Evolutionary conservation across 2,797 vertebrate genomes (phyloP).

Genomic region (Sus cebifrons): DNA sequence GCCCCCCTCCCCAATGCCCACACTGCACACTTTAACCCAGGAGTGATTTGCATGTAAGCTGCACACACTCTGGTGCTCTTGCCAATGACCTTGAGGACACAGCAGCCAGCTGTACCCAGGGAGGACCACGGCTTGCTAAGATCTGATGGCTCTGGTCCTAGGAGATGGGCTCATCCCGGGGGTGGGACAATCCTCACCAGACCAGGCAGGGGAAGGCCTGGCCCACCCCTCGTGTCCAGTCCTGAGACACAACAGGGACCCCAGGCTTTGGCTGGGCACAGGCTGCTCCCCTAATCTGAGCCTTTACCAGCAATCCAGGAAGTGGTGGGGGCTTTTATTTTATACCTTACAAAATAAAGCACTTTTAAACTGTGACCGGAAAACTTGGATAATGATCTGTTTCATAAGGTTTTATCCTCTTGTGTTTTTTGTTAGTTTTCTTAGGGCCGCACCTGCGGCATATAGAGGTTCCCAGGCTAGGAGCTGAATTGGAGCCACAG

Average conservation of each 20-base stretch:
- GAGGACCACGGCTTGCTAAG: background rate
- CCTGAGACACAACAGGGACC: background rate
- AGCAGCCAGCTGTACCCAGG: background rate
- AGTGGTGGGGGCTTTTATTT: background rate
- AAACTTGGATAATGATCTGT: background rate
- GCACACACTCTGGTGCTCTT: too few species aligned
- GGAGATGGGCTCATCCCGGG: background rate
- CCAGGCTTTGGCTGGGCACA: too few species aligned
- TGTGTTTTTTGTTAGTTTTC: background rate
- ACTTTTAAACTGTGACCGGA: background rate
- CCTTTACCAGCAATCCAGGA: background rate
- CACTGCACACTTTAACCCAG: rapidly evolving
- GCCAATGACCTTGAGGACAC: too few species aligned
- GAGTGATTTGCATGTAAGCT: background rate
- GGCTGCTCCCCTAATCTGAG: background rate
- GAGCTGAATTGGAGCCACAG: too few species aligned
- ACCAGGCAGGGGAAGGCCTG: background rate
- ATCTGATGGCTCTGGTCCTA: background rate
- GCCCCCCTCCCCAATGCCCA: rapidly evolving
- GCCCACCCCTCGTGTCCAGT: background rate
- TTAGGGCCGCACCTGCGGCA: too few species aligned
- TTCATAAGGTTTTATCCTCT: background rate
- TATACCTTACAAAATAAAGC: background rate
- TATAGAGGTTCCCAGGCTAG: too few species aligned
- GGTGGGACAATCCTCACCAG: background rate